Evolutionary conservation across 2,888 invertebrate species (phyloP).

Genomic region (Dorcus parallelipipedus): DNA sequence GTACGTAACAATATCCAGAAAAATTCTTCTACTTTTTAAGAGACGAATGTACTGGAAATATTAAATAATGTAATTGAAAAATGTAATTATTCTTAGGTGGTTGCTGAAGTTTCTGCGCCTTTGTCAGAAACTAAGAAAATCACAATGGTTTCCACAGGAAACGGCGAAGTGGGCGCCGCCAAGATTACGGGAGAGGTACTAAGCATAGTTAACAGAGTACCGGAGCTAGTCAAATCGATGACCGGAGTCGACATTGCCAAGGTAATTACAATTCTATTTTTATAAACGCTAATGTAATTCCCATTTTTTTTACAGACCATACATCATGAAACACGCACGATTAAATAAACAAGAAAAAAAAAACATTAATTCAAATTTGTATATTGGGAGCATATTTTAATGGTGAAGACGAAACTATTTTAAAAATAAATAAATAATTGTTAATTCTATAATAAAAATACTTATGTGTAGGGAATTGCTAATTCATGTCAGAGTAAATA

Average conservation of each 20-base stretch:
- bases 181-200: constrained; percentile 88
- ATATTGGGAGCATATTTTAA: too few relatives aligned
- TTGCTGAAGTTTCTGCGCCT: constrained; percentile 90
- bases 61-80: background rate
- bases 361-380: too few relatives aligned
- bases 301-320: background rate
- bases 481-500: too few relatives aligned
- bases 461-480: too few relatives aligned
- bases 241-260: constrained; percentile 87
- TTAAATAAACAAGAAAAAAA: background rate
- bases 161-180: constrained; percentile 82
- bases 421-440: too few relatives aligned
- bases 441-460: too few relatives aligned
- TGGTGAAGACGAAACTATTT: too few relatives aligned
- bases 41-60: background rate
- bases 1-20: constrained; percentile 48
- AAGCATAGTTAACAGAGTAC: constrained; percentile 82
- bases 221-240: constrained; percentile 78
- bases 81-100: constrained; percentile 59
- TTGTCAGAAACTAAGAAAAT: constrained; percentile 86
- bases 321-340: background rate
- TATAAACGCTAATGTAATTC: background rate
- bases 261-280: constrained; percentile 47
- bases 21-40: too few relatives aligned
- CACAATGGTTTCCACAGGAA: constrained; percentile 88